Percentiles rank a stretch among this genome's conserved stretches.
Conservation (phyloP, 92 coral and sea anemone species). For the Porites rus region DNA sequence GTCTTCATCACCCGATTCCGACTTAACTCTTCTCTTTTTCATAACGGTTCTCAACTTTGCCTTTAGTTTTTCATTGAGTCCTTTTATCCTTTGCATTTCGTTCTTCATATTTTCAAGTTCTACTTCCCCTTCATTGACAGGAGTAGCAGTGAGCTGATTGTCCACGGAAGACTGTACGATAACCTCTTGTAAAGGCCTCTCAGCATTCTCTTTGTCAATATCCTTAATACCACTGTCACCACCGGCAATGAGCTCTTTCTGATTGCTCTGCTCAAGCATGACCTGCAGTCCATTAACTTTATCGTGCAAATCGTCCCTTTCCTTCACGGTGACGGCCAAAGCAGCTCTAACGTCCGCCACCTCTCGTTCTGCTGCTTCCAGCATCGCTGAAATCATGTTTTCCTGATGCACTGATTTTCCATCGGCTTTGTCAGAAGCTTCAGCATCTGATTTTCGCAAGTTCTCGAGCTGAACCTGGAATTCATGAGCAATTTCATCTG, state of each 20-base stretch:
- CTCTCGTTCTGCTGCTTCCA: slow-evolving; percentile 34
- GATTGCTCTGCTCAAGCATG: slow-evolving; percentile 3
- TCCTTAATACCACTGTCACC: slow-evolving; percentile 14
- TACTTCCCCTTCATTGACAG: slow-evolving; percentile 28
- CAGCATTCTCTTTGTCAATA: slow-evolving; percentile 34
- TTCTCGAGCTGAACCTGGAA: slow-evolving; percentile 71
- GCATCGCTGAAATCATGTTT: slow-evolving; percentile 37
- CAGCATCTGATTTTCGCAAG: slow-evolving; percentile 22
- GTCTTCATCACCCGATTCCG: slow-evolving; percentile 42
- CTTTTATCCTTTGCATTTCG: slow-evolving; percentile 45
- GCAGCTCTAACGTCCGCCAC: slow-evolving; percentile 19
- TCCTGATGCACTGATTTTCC: neutral
- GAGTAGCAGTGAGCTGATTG: neutral
- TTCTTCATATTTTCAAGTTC: slow-evolving; percentile 45
- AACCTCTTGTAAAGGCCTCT: slow-evolving; percentile 15
- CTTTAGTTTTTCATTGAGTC: slow-evolving; percentile 61
- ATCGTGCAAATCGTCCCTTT: slow-evolving; percentile 65
- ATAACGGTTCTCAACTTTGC: slow-evolving; percentile 51
- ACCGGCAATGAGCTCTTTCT: slow-evolving; percentile 26
- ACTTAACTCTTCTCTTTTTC: slow-evolving; percentile 41
- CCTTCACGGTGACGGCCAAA: slow-evolving; percentile 51
- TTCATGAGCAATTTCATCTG: slow-evolving; percentile 87
- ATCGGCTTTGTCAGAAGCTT: slow-evolving; percentile 3
- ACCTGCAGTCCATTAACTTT: slow-evolving; percentile 10
- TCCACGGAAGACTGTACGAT: slow-evolving; percentile 29